phyloP scores from a whole-genome alignment of 1,140 invertebrate genomes.

The Hesperophylax magnus region DNA sequence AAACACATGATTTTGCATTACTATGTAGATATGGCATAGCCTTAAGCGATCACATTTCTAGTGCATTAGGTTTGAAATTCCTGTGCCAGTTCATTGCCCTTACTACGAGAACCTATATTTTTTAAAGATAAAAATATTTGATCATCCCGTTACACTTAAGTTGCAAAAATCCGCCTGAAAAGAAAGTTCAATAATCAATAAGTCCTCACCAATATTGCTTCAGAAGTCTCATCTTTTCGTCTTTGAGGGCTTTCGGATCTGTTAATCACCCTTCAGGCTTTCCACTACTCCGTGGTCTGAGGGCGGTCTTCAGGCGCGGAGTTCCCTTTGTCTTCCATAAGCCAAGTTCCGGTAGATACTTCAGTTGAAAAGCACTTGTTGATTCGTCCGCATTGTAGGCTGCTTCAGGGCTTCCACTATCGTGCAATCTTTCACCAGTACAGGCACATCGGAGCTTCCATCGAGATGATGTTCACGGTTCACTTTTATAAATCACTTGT shows the following conservation, averaged over 20 bases:
- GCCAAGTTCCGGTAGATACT: background rate
- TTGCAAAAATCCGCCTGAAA: background rate
- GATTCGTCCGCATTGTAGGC: conserved; percentile 5
- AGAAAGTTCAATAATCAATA: background rate
- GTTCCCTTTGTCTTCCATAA: conserved; percentile 3
- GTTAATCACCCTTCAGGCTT: conserved; percentile 8
- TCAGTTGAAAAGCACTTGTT: conserved; percentile 1
- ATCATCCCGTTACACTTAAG: background rate
- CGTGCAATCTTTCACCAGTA: background rate
- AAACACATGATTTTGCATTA: too few relatives aligned
- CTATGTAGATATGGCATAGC: too few relatives aligned
- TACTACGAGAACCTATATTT: too few relatives aligned
- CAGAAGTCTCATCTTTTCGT: conserved; percentile 60
- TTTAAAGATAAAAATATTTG: background rate
- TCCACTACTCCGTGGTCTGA: background rate
- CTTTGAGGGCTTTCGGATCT: background rate
- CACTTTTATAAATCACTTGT: background rate
- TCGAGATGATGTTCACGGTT: conserved; percentile 1
- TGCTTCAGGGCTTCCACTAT: background rate
- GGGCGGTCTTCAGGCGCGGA: background rate
- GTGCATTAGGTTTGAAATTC: too few relatives aligned
- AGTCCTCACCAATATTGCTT: conserved; percentile 63
- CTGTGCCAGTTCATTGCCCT: too few relatives aligned
- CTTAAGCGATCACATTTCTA: too few relatives aligned
- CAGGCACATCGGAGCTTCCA: background rate